A percentile compares a stretch with the other conserved stretches of the same genome.
Conservation (phyloP, 2,888 invertebrate species). For the Cataglyphis albicans region DNA sequence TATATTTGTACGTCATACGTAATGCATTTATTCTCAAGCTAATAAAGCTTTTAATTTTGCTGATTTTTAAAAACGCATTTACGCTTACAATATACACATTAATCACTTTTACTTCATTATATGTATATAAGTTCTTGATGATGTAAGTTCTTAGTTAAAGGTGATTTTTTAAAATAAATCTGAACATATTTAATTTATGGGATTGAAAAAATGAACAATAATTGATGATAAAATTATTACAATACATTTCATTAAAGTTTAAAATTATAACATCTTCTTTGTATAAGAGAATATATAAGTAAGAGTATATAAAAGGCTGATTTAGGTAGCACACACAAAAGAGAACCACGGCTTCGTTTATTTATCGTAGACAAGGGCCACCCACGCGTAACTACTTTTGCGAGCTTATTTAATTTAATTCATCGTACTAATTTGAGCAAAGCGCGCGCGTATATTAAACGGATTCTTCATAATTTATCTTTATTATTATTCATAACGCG, state of each 20-base stretch:
- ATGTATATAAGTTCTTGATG: not conserved
- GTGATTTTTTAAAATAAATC: slow-evolving; percentile 2
- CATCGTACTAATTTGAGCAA: slow-evolving; percentile 20
- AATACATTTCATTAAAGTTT: not conserved
- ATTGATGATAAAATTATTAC: not conserved
- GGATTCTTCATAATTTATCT: slow-evolving; percentile 43
- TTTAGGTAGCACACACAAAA: not conserved
- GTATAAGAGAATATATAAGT: not conserved
- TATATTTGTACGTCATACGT: not conserved
- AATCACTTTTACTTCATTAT: not conserved
- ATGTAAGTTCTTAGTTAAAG: not conserved
- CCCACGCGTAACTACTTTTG: slow-evolving; percentile 2
- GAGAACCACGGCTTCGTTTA: not conserved
- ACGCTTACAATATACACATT: not conserved
- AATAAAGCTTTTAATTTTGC: not conserved
- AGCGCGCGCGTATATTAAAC: slow-evolving; percentile 10
- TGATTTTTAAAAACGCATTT: not conserved
- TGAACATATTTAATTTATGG: not conserved
- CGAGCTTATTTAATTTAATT: slow-evolving; percentile 45
- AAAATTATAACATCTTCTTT: not conserved
- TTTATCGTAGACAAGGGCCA: not conserved
- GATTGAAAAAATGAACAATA: not conserved
- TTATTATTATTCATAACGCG: slow-evolving; percentile 38
- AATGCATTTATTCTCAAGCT: not conserved
- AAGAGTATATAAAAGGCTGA: not conserved